Evolutionary conservation across 2,888 invertebrate species (phyloP).

Genomic region (Limnephilus auricula): DNA sequence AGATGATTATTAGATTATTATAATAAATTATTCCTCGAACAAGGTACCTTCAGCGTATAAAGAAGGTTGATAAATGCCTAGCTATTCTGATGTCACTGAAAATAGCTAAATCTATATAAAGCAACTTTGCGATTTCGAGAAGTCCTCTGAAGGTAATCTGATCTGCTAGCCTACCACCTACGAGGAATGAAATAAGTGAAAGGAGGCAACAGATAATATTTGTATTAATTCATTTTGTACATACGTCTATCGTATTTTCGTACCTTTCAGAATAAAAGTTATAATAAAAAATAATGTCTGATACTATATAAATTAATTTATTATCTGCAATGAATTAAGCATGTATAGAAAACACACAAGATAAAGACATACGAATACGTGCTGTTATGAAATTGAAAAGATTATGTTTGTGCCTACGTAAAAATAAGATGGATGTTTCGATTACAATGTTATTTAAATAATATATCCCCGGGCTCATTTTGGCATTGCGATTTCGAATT

Average conservation of each 20-base stretch:
- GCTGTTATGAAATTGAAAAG: not conserved
- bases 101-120: not conserved
- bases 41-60: not conserved
- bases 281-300: not conserved
- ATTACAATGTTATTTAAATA: not conserved
- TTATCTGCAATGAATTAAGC: not conserved
- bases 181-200: not conserved
- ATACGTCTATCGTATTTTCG: not conserved
- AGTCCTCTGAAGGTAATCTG: too few species aligned
- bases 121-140: too few species aligned
- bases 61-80: not conserved
- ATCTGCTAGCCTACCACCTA: not conserved
- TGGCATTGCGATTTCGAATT: not conserved
- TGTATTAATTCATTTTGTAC: not conserved
- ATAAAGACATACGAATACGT: not conserved
- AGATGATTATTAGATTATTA: not conserved
- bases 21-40: not conserved
- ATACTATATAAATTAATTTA: not conserved
- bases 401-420: not conserved
- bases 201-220: too few species aligned
- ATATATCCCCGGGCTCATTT: not conserved
- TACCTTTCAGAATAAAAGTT: not conserved
- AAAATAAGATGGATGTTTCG: not conserved
- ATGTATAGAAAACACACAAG: not conserved
- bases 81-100: not conserved